These are phyloP conservation scores for Listronotus oregonensis DNA, from an alignment of 1,140 invertebrate species.

Conservation along the genomic window DNA sequence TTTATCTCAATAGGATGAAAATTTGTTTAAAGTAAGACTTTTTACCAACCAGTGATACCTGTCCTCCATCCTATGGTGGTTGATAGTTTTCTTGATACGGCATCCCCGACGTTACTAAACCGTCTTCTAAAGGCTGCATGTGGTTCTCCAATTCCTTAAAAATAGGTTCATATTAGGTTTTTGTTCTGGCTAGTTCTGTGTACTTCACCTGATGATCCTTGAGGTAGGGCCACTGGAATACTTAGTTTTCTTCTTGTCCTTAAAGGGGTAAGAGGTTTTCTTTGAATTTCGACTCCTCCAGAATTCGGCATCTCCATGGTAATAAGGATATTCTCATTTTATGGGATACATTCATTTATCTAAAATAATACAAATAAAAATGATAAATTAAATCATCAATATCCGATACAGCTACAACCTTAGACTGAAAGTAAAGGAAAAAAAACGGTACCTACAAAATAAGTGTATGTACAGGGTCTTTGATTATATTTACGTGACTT, in stretches of 20 bases:
- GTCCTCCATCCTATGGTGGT: slow-evolving; percentile 72
- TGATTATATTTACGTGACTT: too few relatives aligned
- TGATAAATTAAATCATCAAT: neutral
- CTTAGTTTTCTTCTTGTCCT: slow-evolving; percentile 59
- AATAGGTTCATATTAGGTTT: neutral
- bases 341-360: neutral
- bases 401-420: too few relatives aligned
- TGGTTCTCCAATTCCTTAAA: slow-evolving; percentile 13
- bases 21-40: neutral
- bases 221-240: slow-evolving; percentile 59
- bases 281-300: neutral
- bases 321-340: neutral
- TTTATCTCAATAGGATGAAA: too few relatives aligned
- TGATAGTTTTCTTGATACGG: slow-evolving; percentile 70
- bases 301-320: neutral
- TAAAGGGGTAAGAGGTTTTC: slow-evolving; percentile 2
- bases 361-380: neutral
- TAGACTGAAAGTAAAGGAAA: too few relatives aligned
- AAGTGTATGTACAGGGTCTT: too few relatives aligned
- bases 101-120: slow-evolving; percentile 74
- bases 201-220: slow-evolving; percentile 15
- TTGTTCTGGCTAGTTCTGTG: too few relatives aligned
- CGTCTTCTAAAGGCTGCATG: slow-evolving; percentile 53
- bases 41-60: slow-evolving; percentile 40
- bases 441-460: too few relatives aligned